phyloP scores from a whole-genome alignment of 2,888 invertebrate species.

The Monochamus alternatus region DNA sequence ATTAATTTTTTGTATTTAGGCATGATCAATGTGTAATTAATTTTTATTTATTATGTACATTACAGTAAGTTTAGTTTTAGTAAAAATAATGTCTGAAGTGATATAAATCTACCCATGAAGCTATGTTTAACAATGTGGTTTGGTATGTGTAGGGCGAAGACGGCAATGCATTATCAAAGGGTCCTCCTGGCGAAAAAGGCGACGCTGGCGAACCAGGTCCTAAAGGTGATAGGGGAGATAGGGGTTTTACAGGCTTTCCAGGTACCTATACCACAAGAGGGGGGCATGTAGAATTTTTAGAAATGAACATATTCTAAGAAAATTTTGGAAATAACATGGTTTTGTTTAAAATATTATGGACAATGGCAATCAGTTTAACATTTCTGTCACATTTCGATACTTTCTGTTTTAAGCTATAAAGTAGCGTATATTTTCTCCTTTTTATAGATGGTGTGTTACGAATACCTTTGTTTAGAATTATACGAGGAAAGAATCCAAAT shows the following conservation, averaged over 20 bases:
- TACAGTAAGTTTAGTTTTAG: slow-evolving; percentile 26
- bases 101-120: slow-evolving; percentile 58
- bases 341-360: too few relatives aligned
- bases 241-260: slow-evolving; percentile 72
- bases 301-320: too few relatives aligned
- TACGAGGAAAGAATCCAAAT: too few relatives aligned
- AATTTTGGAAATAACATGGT: neutral
- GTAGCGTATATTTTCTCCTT: too few relatives aligned
- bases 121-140: slow-evolving; percentile 63
- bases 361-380: too few relatives aligned
- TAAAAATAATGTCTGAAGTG: slow-evolving; percentile 24
- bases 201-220: slow-evolving; percentile 74
- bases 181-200: slow-evolving; percentile 77
- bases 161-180: slow-evolving; percentile 76
- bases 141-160: slow-evolving; percentile 73
- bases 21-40: slow-evolving; percentile 43
- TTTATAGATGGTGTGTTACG: too few relatives aligned
- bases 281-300: too few relatives aligned
- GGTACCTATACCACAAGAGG: slow-evolving; percentile 62
- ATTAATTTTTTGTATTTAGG: slow-evolving; percentile 45
- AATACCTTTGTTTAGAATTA: too few relatives aligned
- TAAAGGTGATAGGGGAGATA: slow-evolving; percentile 71
- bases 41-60: slow-evolving; percentile 38
- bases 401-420: too few relatives aligned
- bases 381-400: too few relatives aligned